Evolutionary conservation across 2,888 invertebrate species (phyloP).

Genomic region (Lumbricus terrestris): DNA sequence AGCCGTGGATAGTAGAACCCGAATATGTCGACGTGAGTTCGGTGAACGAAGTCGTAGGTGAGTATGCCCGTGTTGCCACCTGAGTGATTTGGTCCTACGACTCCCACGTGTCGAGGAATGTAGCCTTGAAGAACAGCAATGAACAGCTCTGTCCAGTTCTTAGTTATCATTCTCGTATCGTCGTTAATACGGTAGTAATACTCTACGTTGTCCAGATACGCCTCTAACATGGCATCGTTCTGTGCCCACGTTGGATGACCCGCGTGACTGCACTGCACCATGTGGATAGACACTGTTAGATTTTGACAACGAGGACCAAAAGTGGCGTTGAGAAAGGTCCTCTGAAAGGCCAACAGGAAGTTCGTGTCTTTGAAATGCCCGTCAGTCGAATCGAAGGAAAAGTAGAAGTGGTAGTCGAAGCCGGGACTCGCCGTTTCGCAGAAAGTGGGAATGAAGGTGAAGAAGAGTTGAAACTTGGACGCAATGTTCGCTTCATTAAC

Average conservation of each 20-base stretch:
- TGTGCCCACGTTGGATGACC: conserved; percentile 42
- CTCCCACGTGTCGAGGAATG: conserved; percentile 35
- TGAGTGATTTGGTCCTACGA: conserved; percentile 38
- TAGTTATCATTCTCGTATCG: conserved; percentile 30
- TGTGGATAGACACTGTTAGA: conserved; percentile 23
- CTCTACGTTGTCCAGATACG: conserved; percentile 37
- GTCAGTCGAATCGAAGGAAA: conserved; percentile 31
- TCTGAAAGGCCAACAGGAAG: conserved; percentile 24
- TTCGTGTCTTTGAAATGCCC: conserved; percentile 7
- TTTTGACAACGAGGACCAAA: not conserved
- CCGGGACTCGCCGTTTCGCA: conserved; percentile 8
- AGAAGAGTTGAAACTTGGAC: conserved; percentile 25
- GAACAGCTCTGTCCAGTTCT: conserved; percentile 34
- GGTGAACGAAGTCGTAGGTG: conserved; percentile 33
- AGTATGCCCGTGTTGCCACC: conserved; percentile 31
- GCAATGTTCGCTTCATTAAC: conserved; percentile 21
- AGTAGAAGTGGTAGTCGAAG: conserved; percentile 30
- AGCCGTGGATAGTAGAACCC: conserved; percentile 34
- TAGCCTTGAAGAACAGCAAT: conserved; percentile 28
- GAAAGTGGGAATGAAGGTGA: conserved; percentile 26
- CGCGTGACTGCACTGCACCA: conserved; percentile 38
- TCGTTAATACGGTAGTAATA: conserved; percentile 41
- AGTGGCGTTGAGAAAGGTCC: not conserved
- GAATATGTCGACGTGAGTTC: conserved; percentile 27
- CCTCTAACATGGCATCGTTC: conserved; percentile 43